Base-by-base conservation (phyloP, 2,797 vertebrate genomes). In the Lemur catta region DNA sequence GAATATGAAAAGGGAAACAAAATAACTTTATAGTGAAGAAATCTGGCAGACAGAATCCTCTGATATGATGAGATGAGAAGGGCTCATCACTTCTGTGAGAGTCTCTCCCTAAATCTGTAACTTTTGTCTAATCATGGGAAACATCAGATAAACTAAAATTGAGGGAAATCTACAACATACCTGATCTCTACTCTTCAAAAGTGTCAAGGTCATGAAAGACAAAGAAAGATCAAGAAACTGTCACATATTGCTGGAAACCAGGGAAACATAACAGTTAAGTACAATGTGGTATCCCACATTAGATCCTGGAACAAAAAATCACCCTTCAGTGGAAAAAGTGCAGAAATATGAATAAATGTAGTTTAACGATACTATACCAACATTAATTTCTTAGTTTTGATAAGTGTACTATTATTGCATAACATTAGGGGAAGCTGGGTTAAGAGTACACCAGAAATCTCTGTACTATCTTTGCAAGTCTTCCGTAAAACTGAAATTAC, bases 401-500 rank as follows among this genome's bases (percentile, higher is more conserved):
- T 69, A 79, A 89, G 79, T 72, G 43, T 26, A 35, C 30, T 69
- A 50, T 52, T 22, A 20, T 69, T 79, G 38, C 6, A 15, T 86
- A 87, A 61, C 30, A 74, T 26, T 75, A 94, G 61, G 17, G 28
- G 50, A 71, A 72, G 72, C 71, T 79, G 18, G 20, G 15, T 59
- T 84, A 91, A 90, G 33, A 91, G 46, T 43, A 63, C 5, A 90
- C 10, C n/a, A 15, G 24, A 81, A 48, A 20, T 61, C n/a, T 81
- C 22, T 92, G 41, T 38, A 84, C n/a, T 85, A 80, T 52, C 30
- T 85, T 93, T 84, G 28, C 46, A 86, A 76, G 22, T 93, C 38
- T 93, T 93, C 12, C 46, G n/a, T 76, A 67, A 89, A 85, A 72
- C 11, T 91, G 52, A 95, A 92, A 91, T 69, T 69, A 89, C 63